phyloP scores from a whole-genome alignment of 2,888 invertebrate genomes.

The Ectropis crepuscularia region DNA sequence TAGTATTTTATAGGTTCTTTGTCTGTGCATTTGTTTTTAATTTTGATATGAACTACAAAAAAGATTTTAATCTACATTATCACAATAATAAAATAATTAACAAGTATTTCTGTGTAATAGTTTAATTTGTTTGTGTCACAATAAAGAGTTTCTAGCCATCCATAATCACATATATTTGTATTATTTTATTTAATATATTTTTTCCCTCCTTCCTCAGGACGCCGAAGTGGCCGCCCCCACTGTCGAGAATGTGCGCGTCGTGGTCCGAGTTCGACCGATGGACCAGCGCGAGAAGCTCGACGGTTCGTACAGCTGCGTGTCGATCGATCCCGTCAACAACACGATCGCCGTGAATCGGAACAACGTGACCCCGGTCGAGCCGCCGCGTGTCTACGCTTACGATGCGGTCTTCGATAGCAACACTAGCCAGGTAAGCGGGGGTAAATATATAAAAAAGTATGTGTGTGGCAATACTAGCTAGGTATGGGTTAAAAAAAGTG shows the following conservation, averaged over 20 bases:
- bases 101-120: too few species aligned
- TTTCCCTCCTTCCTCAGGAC: conserved; percentile 62
- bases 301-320: conserved; percentile 89
- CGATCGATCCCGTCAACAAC: conserved; percentile 90
- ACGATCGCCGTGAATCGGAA: conserved; percentile 92
- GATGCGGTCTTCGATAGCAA: conserved; percentile 96
- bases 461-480: too few species aligned
- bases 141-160: too few species aligned
- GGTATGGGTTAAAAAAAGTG: too few species aligned
- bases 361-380: conserved; percentile 88
- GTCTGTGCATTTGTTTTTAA: too few species aligned
- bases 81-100: too few species aligned
- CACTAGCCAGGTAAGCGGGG: conserved; percentile 89
- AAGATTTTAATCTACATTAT: too few species aligned
- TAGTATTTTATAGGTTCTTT: too few species aligned
- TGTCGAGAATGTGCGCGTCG: conserved; percentile 97
- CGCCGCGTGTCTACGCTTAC: conserved; percentile 96
- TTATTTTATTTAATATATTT: neutral
- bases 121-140: too few species aligned
- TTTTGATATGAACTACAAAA: too few species aligned
- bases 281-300: conserved; percentile 92
- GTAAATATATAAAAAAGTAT: too few species aligned
- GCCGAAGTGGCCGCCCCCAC: conserved; percentile 83
- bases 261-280: conserved; percentile 97
- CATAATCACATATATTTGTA: too few species aligned